Base-by-base conservation (phyloP, 2,888 invertebrate genomes). In the Eilema sororculum region DNA sequence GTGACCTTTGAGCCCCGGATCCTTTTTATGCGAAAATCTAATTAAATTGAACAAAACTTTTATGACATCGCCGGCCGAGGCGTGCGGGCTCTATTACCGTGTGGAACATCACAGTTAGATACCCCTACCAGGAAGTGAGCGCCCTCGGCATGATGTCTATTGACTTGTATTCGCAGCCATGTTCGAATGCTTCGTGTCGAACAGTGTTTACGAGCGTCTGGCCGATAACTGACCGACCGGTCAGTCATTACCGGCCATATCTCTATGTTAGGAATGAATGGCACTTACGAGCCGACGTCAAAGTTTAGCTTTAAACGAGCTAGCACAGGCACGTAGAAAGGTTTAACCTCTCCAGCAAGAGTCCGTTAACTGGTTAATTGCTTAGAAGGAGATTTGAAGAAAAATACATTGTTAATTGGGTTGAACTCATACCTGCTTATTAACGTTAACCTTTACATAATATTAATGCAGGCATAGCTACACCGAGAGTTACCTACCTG, bases 201-300 rank as follows among this genome's bases (percentile, higher is more conserved):
- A 89, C 89, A 89, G 88, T 88, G 91, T 94, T 94, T 94, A 94
- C 92, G 94, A 94, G 92, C 93, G 90, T 84, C 89, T 88, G 87
- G 88, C 90, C 93, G 94, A 93, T 93, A 93, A 91, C 91, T 87
- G 88, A 85, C 87, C 89, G 87, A 82, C 89, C 87, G 86, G 86
- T 88, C 87, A 87, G 90, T 93, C 94, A 93, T 94, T 94, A 93
- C 90, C 88, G 87, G 86, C 91, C 91, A 94, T 94, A 94, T 93
- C 93, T 93, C 92, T 93, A 88, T 90, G 92, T 89, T 87, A 80
- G 89, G 90, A 91, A 93, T 93, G 94, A 93, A 93, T 93, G 91
- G 92, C 89, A 89, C 90, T 91, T 88, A 90, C 92, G 89, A 89
- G 89, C 90, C 82, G 89, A 90, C 89, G 86, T 88, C 88, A 87